Percentiles rank a stretch among this genome's conserved stretches.
phyloP scores from a whole-genome alignment of 92 coral and sea anemone species.

The Diadumene lineata region DNA sequence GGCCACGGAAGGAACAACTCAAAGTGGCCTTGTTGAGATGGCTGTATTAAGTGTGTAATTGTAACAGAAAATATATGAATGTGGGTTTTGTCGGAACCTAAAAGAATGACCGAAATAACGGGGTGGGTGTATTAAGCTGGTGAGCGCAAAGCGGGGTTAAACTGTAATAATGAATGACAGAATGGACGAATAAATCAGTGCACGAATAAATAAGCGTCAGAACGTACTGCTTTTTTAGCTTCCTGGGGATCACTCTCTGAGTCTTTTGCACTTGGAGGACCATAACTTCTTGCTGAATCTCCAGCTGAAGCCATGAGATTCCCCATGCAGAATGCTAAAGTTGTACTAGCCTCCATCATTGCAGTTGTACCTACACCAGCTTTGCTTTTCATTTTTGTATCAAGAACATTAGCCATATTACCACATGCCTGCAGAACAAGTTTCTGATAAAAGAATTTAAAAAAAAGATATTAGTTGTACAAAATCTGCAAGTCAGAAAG shows the following conservation, averaged over 20 bases:
- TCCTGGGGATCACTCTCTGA: background rate
- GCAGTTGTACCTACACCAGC: conserved; percentile 7
- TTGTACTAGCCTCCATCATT: conserved; percentile 39
- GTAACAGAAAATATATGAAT: no score
- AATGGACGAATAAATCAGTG: no score
- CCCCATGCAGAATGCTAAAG: conserved; percentile 35
- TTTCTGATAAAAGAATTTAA: conserved; percentile 35
- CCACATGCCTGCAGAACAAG: conserved; percentile 8
- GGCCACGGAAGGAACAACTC: no score
- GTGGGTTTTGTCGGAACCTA: no score
- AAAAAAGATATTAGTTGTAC: no score
- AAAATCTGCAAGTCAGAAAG: no score
- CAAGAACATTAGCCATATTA: conserved; percentile 26
- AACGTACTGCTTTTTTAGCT: conserved; percentile 23
- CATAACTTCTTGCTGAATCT: conserved; percentile 49
- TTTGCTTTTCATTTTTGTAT: conserved; percentile 8
- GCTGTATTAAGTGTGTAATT: no score
- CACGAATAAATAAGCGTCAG: no score
- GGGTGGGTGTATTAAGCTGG: no score
- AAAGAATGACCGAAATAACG: no score
- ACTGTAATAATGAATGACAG: background rate
- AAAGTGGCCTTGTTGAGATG: no score
- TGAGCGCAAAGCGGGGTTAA: no score
- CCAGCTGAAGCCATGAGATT: conserved; percentile 52
- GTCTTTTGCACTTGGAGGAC: conserved; percentile 32